Base-by-base conservation (phyloP, 2,888 invertebrate species). In the Drosophila ezoana region DNA sequence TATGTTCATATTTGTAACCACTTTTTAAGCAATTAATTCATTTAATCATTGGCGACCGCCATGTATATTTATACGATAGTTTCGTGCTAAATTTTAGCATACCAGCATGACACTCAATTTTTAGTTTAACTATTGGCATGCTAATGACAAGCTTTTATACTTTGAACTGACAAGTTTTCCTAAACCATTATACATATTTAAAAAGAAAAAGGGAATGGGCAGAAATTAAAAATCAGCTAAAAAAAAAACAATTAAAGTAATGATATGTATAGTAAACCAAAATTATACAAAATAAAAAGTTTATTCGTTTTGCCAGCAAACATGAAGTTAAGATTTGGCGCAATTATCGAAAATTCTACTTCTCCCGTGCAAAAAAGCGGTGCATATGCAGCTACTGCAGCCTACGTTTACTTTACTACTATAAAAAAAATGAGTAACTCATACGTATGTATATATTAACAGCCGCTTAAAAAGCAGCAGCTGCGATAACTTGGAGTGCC, bases 401-500 rank as follows among this genome's bases (percentile, higher is more conserved):
- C 28, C n/a, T 10, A 5, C 16, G 11, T 44, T 48, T 32, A 35
- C 43, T 45, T 20, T 49, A 47, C 52, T 58, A 32, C 43, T 20
- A 32, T 33, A 4, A n/a, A 48, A 38, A 14, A 20, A 47, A 9
- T 14, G 20, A 33, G 43, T 28, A 37, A 48, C n/a, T 28, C 5
- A 53, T 53, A 32, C 11, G 58, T 51, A 40, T 40, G 58, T 51
- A 40, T 51, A 40, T 40, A 40, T 35, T 37, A 38, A 20, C 3
- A 23, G 13, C 38, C 33, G 40, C 14, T 62, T 72, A 83, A 14
- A 88, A 72, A 6, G 91, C 72, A 53, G 91, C 70, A 37, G 76
- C 76, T 3, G 79, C 5, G 16, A 91, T 32, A 11, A 91, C 90
- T 62, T 90, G 89, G 3, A 92, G n/a, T 0, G 92, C 92, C 94